Conservation (phyloP, 1,140 invertebrate species). For the Pseudomyrmex sp. region DNA sequence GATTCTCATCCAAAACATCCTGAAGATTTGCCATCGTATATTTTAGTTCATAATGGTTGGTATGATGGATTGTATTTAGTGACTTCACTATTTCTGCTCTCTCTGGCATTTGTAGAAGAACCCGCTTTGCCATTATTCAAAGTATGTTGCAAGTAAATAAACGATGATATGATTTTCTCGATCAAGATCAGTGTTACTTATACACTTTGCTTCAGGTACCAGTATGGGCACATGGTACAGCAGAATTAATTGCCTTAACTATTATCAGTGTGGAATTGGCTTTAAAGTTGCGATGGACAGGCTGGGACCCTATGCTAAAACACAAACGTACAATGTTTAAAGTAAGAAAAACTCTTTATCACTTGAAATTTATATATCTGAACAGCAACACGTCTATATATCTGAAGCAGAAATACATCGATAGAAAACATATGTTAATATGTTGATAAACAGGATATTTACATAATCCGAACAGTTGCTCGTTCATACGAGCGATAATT, state of each 20-base stretch:
- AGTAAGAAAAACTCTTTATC: constrained; percentile 84
- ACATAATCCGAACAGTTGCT: constrained; percentile 33
- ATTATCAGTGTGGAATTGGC: constrained; percentile 92
- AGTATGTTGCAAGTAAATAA: constrained; percentile 81
- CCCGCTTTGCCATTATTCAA: constrained; percentile 91
- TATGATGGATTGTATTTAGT: constrained; percentile 94
- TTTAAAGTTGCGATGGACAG: constrained; percentile 94
- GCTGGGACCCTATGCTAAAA: constrained; percentile 92
- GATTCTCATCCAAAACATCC: constrained; percentile 94
- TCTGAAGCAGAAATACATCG: not conserved
- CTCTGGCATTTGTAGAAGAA: constrained; percentile 93
- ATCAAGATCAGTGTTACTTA: constrained; percentile 9
- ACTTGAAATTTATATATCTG: not conserved
- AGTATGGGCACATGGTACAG: constrained; percentile 92
- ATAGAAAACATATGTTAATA: not conserved
- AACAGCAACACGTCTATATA: not conserved
- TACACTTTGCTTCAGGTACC: constrained; percentile 86
- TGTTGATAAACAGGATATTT: constrained; percentile 9
- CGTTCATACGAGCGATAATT: constrained; percentile 25
- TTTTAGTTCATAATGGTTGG: constrained; percentile 95
- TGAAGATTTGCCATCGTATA: constrained; percentile 93
- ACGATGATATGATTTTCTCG: not conserved
- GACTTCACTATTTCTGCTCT: constrained; percentile 91
- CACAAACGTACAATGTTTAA: constrained; percentile 95
- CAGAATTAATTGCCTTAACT: constrained; percentile 92